Conservation (phyloP, 2,113 vertebrate species). For the Orycteropus afer region DNA sequence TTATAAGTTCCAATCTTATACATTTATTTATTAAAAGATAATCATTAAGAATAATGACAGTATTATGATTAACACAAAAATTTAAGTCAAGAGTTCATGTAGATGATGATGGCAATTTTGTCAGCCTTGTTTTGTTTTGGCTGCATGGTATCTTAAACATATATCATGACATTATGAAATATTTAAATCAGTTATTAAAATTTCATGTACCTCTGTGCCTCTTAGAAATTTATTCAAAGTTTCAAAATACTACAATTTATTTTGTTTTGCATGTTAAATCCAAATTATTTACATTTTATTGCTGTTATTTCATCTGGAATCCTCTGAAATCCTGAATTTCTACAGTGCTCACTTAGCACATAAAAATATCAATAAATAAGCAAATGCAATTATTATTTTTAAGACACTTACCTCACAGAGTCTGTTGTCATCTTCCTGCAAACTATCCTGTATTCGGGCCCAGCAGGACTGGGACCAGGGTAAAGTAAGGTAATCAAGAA, state of each 20-base stretch:
- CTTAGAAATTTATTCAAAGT: background rate
- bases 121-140: background rate
- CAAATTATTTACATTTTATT: background rate
- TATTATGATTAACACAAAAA: background rate
- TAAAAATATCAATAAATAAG: background rate
- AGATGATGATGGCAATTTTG: background rate
- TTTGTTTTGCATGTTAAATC: background rate
- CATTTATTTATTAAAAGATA: constrained; percentile 24
- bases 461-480: too few relatives aligned
- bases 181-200: background rate
- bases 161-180: background rate
- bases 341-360: background rate
- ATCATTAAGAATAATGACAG: background rate
- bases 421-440: background rate
- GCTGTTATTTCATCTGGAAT: background rate
- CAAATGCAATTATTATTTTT: background rate
- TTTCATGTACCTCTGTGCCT: background rate
- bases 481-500: background rate
- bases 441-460: background rate
- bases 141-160: background rate
- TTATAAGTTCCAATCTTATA: background rate
- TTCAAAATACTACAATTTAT: background rate
- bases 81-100: background rate
- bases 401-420: background rate
- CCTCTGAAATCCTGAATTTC: background rate